Evolutionary conservation across 2,797 vertebrate species (phyloP).

Genomic region (Periophthalmus magnuspinnatus): DNA sequence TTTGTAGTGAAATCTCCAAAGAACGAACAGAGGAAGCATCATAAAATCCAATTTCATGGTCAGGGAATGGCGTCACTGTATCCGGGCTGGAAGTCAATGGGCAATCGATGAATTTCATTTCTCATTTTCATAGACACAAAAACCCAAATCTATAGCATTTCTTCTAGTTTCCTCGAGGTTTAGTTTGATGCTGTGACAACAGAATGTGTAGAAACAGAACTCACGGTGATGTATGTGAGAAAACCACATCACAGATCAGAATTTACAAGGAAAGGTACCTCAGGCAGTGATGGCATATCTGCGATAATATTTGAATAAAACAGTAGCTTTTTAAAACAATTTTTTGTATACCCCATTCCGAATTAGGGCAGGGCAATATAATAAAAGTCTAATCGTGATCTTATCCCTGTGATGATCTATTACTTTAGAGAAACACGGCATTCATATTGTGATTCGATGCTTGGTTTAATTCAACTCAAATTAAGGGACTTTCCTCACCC

Average conservation of each 20-base stretch:
- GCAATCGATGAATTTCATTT: slow-evolving; percentile 64
- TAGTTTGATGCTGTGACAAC: background rate
- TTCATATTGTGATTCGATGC: too few species aligned
- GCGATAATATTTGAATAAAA: background rate
- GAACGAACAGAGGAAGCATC: slow-evolving; percentile 12
- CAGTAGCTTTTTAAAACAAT: too few species aligned
- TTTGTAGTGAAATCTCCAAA: too few species aligned
- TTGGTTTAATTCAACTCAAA: too few species aligned
- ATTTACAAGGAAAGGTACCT: background rate
- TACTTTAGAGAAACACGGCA: too few species aligned
- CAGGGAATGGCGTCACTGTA: slow-evolving; percentile 36
- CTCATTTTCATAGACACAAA: slow-evolving; percentile 34
- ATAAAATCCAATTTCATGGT: slow-evolving; percentile 53
- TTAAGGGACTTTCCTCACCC: too few species aligned
- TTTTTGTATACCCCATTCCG: too few species aligned
- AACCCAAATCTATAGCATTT: slow-evolving; percentile 35
- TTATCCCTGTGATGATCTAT: too few species aligned
- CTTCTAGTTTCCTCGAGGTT: slow-evolving; percentile 4
- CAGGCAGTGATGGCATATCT: background rate
- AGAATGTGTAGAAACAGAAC: slow-evolving; percentile 1
- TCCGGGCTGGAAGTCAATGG: slow-evolving; percentile 44
- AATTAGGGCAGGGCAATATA: too few species aligned
- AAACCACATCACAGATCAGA: background rate
- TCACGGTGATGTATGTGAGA: slow-evolving; percentile 1
- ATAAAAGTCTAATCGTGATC: too few species aligned